Conservation (phyloP, 2,888 invertebrate genomes). For the Chloroclysta siterata region DNA sequence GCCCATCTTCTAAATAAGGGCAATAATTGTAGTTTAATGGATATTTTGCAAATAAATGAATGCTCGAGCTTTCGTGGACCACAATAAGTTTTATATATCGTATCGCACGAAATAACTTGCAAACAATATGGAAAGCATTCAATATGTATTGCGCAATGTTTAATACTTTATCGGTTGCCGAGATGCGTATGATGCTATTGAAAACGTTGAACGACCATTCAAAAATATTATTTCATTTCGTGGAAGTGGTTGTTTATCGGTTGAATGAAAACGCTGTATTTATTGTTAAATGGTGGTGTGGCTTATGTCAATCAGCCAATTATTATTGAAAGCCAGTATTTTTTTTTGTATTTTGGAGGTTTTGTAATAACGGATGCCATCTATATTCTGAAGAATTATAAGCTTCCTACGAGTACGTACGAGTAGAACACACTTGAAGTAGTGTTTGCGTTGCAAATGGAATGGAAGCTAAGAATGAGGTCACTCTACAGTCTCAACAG, state of each 20-base stretch:
- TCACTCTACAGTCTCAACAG: not conserved
- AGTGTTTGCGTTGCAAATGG: not conserved
- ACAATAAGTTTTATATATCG: not conserved
- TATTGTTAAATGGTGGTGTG: slow-evolving; percentile 34
- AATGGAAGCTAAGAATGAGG: slow-evolving; percentile 1
- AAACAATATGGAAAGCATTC: slow-evolving; percentile 12
- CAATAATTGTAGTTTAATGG: no score
- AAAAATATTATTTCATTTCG: slow-evolving; percentile 49
- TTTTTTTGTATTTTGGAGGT: slow-evolving; percentile 9
- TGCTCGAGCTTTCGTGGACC: not conserved
- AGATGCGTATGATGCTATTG: slow-evolving; percentile 55
- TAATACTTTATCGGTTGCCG: slow-evolving; percentile 58
- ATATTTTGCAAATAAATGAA: no score
- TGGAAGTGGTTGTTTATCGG: slow-evolving; percentile 48
- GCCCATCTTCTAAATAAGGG: no score
- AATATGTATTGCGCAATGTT: slow-evolving; percentile 54
- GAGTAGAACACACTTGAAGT: not conserved
- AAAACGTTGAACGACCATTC: slow-evolving; percentile 54
- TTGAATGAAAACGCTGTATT: slow-evolving; percentile 43
- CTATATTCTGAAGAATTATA: not conserved
- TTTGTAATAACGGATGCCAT: not conserved
- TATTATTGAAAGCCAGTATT: slow-evolving; percentile 25
- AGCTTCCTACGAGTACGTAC: not conserved
- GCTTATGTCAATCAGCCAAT: slow-evolving; percentile 38
- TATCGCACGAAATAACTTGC: not conserved